Conservation (phyloP, 1,140 invertebrate species). For the Orius laevigatus region DNA sequence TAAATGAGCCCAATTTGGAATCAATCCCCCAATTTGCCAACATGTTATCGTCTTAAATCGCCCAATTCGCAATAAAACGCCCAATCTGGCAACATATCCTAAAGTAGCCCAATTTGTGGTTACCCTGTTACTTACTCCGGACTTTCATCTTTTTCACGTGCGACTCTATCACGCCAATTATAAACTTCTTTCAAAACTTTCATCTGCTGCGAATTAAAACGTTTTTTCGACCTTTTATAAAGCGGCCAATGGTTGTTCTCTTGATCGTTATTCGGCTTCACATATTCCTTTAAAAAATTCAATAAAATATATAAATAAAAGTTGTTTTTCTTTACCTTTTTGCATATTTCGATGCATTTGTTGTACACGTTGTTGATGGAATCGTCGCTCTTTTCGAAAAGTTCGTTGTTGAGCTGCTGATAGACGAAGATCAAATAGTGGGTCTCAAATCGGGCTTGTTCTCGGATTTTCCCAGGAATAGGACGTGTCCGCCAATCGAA, state of each 20-base stretch:
- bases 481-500: constrained; percentile 95
- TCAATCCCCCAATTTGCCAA: too few relatives aligned
- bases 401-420: constrained; percentile 58
- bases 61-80: too few relatives aligned
- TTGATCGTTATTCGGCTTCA: constrained; percentile 56
- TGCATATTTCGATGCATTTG: constrained; percentile 54
- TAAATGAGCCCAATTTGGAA: too few relatives aligned
- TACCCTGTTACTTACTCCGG: constrained; percentile 33
- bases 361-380: too few relatives aligned
- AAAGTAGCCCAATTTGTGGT: too few relatives aligned
- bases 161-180: constrained; percentile 73
- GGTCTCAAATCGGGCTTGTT: constrained; percentile 88
- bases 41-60: too few relatives aligned
- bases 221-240: constrained; percentile 58
- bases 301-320: neutral
- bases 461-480: constrained; percentile 60
- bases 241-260: constrained; percentile 58
- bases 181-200: constrained; percentile 68
- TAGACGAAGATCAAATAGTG: constrained; percentile 92
- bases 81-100: too few relatives aligned
- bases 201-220: constrained; percentile 74
- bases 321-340: constrained; percentile 29
- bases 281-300: neutral
- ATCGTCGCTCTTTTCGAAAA: constrained; percentile 52
- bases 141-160: constrained; percentile 83